A percentile compares a stretch with the other conserved stretches of the same genome.
Conservation (phyloP, 2,113 vertebrate genomes). For the Dunckerocampus dactyliophorus region DNA sequence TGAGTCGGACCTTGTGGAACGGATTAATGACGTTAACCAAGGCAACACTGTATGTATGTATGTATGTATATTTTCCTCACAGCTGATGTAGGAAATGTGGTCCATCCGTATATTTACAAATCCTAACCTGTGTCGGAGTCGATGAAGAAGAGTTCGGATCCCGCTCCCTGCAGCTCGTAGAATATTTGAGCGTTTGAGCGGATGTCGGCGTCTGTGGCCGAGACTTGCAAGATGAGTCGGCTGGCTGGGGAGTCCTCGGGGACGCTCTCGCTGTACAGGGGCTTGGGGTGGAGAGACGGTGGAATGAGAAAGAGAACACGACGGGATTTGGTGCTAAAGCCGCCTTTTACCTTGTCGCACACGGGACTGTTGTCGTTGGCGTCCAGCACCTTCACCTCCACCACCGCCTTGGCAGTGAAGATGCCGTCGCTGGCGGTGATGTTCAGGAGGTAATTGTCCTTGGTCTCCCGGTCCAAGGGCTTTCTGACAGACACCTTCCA, state of each 20-base stretch:
- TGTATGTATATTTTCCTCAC: no score
- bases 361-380: conserved; percentile 95
- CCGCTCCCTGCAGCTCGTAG: conserved; percentile 82
- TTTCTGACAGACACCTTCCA: conserved; percentile 97
- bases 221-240: conserved; percentile 86
- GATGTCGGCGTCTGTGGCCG: conserved; percentile 89
- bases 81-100: no score
- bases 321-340: neutral
- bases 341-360: conserved; percentile 85
- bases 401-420: conserved; percentile 86
- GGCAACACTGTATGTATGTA: no score
- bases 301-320: neutral
- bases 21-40: no score
- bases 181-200: conserved; percentile 92
- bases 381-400: conserved; percentile 97
- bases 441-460: conserved; percentile 91
- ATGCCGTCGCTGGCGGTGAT: conserved; percentile 94
- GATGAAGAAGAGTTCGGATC: conserved; percentile 86
- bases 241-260: conserved; percentile 85
- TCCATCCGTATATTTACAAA: neutral
- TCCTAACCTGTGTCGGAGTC: conserved; percentile 84
- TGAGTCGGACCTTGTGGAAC: no score
- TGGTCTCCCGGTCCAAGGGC: conserved; percentile 88
- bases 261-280: conserved; percentile 80
- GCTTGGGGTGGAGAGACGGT: conserved; percentile 58